These are phyloP conservation scores for Pocillopora verrucosa DNA, from an alignment of 64 coral and sea anemone genomes.

Conservation along the genomic window DNA sequence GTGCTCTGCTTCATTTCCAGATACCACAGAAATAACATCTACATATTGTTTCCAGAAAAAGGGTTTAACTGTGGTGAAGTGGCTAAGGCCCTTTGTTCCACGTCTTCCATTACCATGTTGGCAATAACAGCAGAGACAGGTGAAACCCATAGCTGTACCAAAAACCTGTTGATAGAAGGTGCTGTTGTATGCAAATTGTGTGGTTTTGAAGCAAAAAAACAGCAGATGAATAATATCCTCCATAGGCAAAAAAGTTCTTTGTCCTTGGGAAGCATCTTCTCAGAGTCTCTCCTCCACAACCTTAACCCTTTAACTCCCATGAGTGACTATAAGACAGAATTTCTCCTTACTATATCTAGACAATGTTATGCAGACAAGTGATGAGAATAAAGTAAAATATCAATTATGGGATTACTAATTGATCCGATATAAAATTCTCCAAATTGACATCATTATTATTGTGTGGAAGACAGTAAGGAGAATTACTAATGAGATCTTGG, in stretches of 20 bases:
- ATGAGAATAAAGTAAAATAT: too few relatives aligned
- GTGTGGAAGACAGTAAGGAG: too few relatives aligned
- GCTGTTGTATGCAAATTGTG: not conserved
- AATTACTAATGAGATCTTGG: too few relatives aligned
- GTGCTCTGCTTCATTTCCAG: too few relatives aligned
- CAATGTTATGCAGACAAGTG: too few relatives aligned
- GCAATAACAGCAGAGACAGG: not conserved
- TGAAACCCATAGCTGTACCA: too few relatives aligned
- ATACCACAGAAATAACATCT: not conserved
- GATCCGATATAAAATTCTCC: too few relatives aligned
- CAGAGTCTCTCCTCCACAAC: not conserved
- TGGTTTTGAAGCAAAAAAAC: conserved; percentile 7
- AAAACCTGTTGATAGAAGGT: not conserved
- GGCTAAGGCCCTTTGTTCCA: conserved; percentile 1
- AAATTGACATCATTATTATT: too few relatives aligned
- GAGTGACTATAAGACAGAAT: too few relatives aligned
- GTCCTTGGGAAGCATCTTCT: not conserved
- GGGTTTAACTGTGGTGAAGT: not conserved
- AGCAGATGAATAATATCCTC: conserved; percentile 3
- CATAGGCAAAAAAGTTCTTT: not conserved
- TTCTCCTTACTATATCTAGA: too few relatives aligned
- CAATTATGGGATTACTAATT: too few relatives aligned
- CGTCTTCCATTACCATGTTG: not conserved
- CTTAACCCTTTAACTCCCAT: not conserved
- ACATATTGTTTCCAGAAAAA: conserved; percentile 7